Evolutionary conservation across 37 sponge, comb jelly and placozoan species (phyloP).

Genomic region (Spongilla lacustris): DNA sequence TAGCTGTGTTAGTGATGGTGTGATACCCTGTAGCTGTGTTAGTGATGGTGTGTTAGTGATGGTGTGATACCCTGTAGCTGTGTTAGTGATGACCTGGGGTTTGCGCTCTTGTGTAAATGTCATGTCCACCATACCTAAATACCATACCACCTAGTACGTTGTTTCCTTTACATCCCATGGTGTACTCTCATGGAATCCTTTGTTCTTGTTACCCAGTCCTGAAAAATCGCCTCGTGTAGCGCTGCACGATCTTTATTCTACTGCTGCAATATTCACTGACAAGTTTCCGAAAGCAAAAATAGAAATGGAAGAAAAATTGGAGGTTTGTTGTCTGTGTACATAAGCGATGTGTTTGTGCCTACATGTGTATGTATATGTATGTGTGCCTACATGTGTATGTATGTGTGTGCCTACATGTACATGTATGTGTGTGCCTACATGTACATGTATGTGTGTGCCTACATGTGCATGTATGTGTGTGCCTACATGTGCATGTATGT

Average conservation of each 20-base stretch:
- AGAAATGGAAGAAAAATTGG: slow-evolving; percentile 79
- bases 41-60: no score
- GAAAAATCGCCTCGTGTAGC: slow-evolving; percentile 66
- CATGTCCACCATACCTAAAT: no score
- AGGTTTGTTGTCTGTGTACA: slow-evolving; percentile 58
- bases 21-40: no score
- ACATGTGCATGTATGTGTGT: background rate
- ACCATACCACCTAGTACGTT: no score
- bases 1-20: no score
- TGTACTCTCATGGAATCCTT: no score
- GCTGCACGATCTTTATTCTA: slow-evolving; percentile 58
- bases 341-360: background rate
- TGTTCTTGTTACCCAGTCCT: slow-evolving; percentile 29
- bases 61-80: no score
- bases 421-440: background rate
- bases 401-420: background rate
- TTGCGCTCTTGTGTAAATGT: no score
- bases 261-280: slow-evolving; percentile 84
- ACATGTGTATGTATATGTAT: background rate
- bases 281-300: slow-evolving; percentile 61
- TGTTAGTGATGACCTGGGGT: no score
- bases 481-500: background rate
- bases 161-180: no score
- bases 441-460: background rate
- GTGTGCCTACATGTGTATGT: background rate